Base-by-base conservation (phyloP, 37 sponge, comb jelly and placozoan genomes). In the Lycopodina hypogea region DNA sequence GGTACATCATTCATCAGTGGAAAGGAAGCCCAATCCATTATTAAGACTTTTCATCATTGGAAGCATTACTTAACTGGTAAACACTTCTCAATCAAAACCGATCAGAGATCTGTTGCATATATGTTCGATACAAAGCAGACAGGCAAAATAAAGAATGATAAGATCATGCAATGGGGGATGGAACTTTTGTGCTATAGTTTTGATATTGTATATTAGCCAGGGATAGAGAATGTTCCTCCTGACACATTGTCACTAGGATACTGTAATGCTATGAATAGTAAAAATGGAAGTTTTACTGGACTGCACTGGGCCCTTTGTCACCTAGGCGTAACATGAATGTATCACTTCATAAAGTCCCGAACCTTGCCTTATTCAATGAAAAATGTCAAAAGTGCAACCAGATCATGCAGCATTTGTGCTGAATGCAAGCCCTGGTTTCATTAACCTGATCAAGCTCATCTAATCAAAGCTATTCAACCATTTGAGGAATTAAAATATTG, bases 151-250 rank as follows among this genome's bases (percentile, higher is more conserved):
- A 60, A 60, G 12, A 60, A 60, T 60, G 61, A 17, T 28, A 60
- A 60, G 61, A 60, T 60, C 29, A 60, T 60, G 61, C 61, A 28
- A 45, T 60, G 61, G 61, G 12, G 61, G 61, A 60, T 28, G 24
- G 61, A 60, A 28, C 29, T 60, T 7, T 60, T 15, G 17, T 60
- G 61, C 15, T 60, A 60, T 28, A n/a, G 61, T 6, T 60, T 60
- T 53, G 56, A 53, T 18, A n/a, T n/a, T n/a, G n/a, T n/a, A n/a
- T n/a, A n/a, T n/a, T n/a, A n/a, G n/a, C n/a, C n/a, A n/a, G n/a
- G n/a, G n/a, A n/a, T n/a, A n/a, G n/a, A n/a, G n/a, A n/a, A n/a
- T n/a, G 9, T 45, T 60, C 61, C 61, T 29, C 61, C 61, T 17
- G 61, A 60, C 61, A 60, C 61, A 7, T 60, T 60, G 12, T 60